Evolutionary conservation across 2,113 vertebrate species (phyloP).

Genomic region (Labeo catla): DNA sequence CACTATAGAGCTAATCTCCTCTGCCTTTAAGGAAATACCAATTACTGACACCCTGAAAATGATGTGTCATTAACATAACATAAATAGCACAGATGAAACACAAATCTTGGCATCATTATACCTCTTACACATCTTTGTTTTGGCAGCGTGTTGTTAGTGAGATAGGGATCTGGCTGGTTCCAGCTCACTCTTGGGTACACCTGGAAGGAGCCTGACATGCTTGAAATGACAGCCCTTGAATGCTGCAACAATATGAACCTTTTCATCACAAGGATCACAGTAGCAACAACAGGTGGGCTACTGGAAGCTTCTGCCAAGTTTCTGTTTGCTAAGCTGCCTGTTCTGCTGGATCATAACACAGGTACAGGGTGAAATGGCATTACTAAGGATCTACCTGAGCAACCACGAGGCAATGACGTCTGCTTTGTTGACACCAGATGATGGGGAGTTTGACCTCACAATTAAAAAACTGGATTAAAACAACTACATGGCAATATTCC

Average conservation of each 20-base stretch:
- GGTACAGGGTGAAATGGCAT: constrained; percentile 55
- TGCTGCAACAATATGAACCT: constrained; percentile 22
- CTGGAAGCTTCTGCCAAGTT: constrained; percentile 62
- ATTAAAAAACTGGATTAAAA: not conserved
- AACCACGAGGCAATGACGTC: constrained; percentile 7
- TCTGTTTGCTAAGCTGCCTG: constrained; percentile 64
- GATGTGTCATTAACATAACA: not conserved
- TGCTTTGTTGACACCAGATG: constrained; percentile 12
- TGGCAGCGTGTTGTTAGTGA: constrained; percentile 40
- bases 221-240: constrained; percentile 59
- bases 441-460: not conserved
- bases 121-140: constrained; percentile 34
- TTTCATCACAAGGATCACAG: constrained; percentile 59
- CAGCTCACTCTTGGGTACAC: constrained; percentile 68
- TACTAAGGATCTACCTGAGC: constrained; percentile 11
- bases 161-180: constrained; percentile 61
- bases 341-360: constrained; percentile 52
- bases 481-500: not conserved
- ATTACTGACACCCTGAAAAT: not conserved
- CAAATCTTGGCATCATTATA: constrained; percentile 11
- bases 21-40: not conserved
- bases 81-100: constrained; percentile 4
- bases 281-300: constrained; percentile 57
- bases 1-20: not conserved
- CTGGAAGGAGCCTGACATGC: constrained; percentile 65